Percentiles rank a stretch among this genome's conserved stretches.
These are phyloP conservation scores for Aleiodes alternator DNA, from an alignment of 2,888 invertebrate species.

Conservation along the genomic window DNA sequence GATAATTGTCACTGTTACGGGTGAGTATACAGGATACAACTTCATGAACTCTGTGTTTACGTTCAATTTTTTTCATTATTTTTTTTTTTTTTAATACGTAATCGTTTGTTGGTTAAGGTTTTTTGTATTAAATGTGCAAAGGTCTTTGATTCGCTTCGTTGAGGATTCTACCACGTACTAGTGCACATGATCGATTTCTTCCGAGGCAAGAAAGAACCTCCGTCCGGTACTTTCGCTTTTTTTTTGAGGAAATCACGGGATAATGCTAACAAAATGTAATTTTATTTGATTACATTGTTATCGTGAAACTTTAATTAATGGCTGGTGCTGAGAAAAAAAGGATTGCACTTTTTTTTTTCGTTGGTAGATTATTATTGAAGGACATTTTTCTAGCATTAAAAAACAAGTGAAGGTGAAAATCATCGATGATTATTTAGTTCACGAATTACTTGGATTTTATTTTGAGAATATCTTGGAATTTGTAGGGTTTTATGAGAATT, in stretches of 20 bases:
- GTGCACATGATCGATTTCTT: constrained; percentile 33
- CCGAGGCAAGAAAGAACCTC: neutral
- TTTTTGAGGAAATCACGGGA: constrained; percentile 8
- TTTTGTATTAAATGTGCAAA: constrained; percentile 24
- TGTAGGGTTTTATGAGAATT: too few species aligned
- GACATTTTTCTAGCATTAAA: too few species aligned
- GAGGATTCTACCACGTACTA: constrained; percentile 19
- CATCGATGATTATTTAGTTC: too few species aligned
- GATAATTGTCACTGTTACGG: constrained; percentile 32
- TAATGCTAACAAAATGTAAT: neutral
- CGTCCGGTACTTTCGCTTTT: constrained; percentile 17
- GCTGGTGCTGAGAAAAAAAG: too few species aligned
- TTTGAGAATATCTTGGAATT: too few species aligned
- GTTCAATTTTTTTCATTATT: neutral
- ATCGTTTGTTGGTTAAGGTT: neutral
- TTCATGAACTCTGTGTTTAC: constrained; percentile 22
- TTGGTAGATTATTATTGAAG: too few species aligned
- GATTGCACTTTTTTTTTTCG: too few species aligned
- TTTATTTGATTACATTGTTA: too few species aligned
- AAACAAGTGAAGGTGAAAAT: too few species aligned
- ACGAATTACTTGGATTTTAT: too few species aligned
- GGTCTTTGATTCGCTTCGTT: constrained; percentile 31
- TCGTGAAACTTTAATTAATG: too few species aligned
- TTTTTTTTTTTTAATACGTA: constrained; percentile 11
- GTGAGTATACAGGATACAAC: constrained; percentile 36